Conservation (phyloP, 2,113 vertebrate species). For the Antennarius striatus region DNA sequence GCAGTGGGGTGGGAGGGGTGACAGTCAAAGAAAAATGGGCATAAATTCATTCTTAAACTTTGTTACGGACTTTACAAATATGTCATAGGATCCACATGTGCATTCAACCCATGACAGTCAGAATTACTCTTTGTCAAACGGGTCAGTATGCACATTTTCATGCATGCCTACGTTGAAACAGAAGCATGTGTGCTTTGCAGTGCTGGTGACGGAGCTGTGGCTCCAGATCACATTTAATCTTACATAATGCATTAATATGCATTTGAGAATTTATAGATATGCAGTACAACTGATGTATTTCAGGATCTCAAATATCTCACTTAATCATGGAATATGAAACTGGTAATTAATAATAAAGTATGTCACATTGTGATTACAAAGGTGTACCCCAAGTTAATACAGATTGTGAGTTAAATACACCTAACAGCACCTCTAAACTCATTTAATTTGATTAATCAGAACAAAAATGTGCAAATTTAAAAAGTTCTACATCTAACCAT, state of each 20-base stretch:
- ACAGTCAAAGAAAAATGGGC: conserved; percentile 46
- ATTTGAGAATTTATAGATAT: neutral
- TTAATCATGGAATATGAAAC: too few species aligned
- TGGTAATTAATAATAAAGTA: neutral
- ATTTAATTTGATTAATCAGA: too few species aligned
- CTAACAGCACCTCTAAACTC: too few species aligned
- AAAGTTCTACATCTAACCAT: too few species aligned
- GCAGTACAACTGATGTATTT: neutral
- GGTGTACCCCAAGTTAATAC: neutral
- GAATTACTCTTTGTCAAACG: conserved; percentile 30
- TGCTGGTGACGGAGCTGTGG: conserved; percentile 7
- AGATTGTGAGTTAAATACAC: too few species aligned
- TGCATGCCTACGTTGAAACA: conserved; percentile 33
- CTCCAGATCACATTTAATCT: conserved; percentile 1
- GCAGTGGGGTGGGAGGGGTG: conserved; percentile 3
- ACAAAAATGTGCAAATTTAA: too few species aligned
- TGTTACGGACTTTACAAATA: conserved; percentile 38
- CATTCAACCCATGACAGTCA: conserved; percentile 11
- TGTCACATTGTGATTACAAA: neutral
- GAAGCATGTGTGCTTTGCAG: conserved; percentile 19
- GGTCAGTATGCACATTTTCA: conserved; percentile 5
- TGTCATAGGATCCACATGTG: conserved; percentile 35
- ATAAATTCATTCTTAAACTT: conserved; percentile 49
- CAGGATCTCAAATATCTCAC: neutral
- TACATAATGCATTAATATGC: neutral